Percentiles rank a stretch among this genome's conserved stretches.
These are phyloP conservation scores for Apodemus agrarius DNA, from an alignment of 2,797 vertebrate species.

Conservation along the genomic window DNA sequence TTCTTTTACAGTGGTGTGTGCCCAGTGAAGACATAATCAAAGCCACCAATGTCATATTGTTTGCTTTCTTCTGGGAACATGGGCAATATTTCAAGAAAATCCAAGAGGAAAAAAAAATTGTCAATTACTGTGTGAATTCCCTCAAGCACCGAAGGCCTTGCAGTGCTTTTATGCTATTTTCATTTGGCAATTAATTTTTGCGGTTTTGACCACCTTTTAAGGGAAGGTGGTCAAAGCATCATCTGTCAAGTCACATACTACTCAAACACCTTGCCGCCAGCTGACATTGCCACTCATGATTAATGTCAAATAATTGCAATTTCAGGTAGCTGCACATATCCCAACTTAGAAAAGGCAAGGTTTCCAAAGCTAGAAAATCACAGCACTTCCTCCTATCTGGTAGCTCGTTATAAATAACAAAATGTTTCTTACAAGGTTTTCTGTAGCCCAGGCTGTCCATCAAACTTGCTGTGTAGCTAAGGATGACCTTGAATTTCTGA, in stretches of 20 bases:
- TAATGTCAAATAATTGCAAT: conserved; percentile 37
- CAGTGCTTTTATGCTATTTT: conserved; percentile 31
- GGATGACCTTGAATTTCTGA: not conserved
- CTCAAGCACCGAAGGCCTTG: not conserved
- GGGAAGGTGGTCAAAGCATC: not conserved
- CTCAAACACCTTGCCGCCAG: not conserved
- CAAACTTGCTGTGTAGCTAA: not conserved
- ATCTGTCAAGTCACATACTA: not conserved
- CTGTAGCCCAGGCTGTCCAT: not conserved
- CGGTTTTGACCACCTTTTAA: conserved; percentile 32
- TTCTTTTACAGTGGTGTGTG: not conserved
- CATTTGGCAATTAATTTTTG: conserved; percentile 25
- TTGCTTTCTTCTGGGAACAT: conserved; percentile 31
- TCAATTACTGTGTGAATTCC: conserved; percentile 25
- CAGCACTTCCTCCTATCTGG: not conserved
- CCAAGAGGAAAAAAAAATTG: conserved; percentile 51
- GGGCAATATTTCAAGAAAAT: conserved; percentile 36
- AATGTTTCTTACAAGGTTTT: not conserved
- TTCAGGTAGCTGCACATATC: not conserved
- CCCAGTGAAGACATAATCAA: not conserved
- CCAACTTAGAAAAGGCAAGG: conserved; percentile 26
- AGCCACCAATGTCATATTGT: not conserved
- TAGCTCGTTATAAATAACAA: not conserved
- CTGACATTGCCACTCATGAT: conserved; percentile 8
- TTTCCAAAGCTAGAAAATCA: conserved; percentile 27